Percentiles rank a stretch among this genome's conserved stretches.
phyloP scores from a whole-genome alignment of 2,888 invertebrate species.

The Idaea straminata region DNA sequence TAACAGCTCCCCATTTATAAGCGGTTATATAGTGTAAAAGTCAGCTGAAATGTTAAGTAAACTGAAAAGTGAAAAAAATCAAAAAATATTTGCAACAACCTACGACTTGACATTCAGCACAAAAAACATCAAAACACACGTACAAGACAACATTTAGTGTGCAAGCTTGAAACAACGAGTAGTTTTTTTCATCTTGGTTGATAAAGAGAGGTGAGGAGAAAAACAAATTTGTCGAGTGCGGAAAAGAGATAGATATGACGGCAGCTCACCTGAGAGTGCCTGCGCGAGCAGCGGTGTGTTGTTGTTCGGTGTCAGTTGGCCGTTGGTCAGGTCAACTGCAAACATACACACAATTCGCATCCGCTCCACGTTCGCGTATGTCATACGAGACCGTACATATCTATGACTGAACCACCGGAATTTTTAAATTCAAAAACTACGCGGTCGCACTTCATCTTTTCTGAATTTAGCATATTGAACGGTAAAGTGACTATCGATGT shows the following conservation, averaged over 20 bases:
- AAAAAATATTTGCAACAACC: neutral
- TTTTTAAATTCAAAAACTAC: constrained; percentile 42
- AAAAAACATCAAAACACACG: constrained; percentile 1
- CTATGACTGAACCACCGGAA: constrained; percentile 76
- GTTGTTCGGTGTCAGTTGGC: constrained; percentile 97
- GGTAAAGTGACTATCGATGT: constrained; percentile 69
- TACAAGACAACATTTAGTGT: constrained; percentile 5
- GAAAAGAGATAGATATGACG: constrained; percentile 36
- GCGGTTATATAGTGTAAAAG: neutral
- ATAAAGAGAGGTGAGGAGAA: constrained; percentile 22
- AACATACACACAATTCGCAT: constrained; percentile 84
- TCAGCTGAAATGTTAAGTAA: neutral
- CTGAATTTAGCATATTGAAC: constrained; percentile 62
- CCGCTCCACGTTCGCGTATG: constrained; percentile 71
- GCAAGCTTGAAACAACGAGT: constrained; percentile 4
- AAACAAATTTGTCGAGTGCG: constrained; percentile 25
- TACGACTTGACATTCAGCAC: neutral
- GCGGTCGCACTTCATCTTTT: constrained; percentile 48
- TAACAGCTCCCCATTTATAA: constrained; percentile 4
- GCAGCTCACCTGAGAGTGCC: constrained; percentile 93
- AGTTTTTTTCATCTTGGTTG: neutral
- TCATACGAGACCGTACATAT: constrained; percentile 57
- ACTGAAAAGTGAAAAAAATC: neutral
- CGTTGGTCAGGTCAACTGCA: constrained; percentile 97
- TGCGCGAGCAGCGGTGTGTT: constrained; percentile 97